Evolutionary conservation across 2,888 invertebrate species (phyloP).

Genomic region (Pharmacophagus antenor): DNA sequence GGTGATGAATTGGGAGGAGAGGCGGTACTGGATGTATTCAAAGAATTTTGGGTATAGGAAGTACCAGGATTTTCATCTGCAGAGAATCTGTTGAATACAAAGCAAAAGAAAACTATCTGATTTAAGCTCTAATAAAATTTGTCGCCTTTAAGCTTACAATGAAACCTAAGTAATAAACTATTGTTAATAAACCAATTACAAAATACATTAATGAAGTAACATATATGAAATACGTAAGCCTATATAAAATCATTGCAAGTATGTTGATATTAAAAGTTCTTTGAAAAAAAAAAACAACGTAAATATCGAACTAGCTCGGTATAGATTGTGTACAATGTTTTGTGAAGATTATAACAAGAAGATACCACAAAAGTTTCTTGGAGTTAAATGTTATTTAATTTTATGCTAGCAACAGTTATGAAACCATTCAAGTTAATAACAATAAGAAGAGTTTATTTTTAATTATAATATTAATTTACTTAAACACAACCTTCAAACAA

Average conservation of each 20-base stretch:
- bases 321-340: conserved; percentile 12
- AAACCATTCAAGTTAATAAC: conserved; percentile 13
- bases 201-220: conserved; percentile 11
- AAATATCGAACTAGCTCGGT: neutral
- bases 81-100: conserved; percentile 81
- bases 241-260: neutral
- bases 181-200: conserved; percentile 26
- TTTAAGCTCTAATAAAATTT: conserved; percentile 55
- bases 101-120: conserved; percentile 76
- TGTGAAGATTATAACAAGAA: conserved; percentile 41
- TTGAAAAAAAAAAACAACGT: neutral
- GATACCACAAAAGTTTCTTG: conserved; percentile 72
- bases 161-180: conserved; percentile 30
- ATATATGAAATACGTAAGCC: neutral
- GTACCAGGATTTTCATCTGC: conserved; percentile 73
- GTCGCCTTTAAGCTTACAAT: conserved; percentile 34
- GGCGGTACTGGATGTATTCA: conserved; percentile 54
- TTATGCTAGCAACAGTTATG: conserved; percentile 27
- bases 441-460: neutral
- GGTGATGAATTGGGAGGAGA: conserved; percentile 52
- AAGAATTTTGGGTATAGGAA: conserved; percentile 69
- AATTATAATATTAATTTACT: conserved; percentile 26
- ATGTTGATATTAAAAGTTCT: neutral
- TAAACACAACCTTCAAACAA: conserved; percentile 59
- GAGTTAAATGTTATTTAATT: conserved; percentile 31